A percentile compares a stretch with the other conserved stretches of the same genome.
phyloP scores from a whole-genome alignment of 2,113 vertebrate genomes.

The Rhadina sibilatrix region DNA sequence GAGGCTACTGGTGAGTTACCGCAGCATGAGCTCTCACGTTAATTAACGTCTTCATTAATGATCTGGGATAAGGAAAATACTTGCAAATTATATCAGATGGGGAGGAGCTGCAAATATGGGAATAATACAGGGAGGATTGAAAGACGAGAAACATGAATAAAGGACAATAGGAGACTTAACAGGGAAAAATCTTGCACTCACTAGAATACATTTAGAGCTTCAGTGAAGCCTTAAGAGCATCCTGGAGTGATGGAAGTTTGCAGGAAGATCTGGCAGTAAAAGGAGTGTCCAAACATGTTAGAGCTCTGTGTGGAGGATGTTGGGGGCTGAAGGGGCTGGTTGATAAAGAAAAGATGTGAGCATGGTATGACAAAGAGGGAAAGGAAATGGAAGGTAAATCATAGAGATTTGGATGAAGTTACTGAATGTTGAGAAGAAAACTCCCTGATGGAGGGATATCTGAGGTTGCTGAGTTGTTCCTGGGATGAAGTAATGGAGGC shows the following conservation, averaged over 20 bases:
- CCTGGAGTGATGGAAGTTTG: neutral
- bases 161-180: neutral
- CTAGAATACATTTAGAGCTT: neutral
- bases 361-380: neutral
- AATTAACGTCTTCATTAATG: conserved; percentile 37
- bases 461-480: neutral
- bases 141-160: neutral
- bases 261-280: neutral
- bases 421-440: neutral
- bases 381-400: neutral
- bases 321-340: neutral
- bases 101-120: neutral
- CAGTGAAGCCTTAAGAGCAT: neutral
- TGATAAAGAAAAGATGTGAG: neutral
- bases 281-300: neutral
- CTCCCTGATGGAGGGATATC: neutral
- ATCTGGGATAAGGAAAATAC: neutral
- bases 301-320: rapidly evolving
- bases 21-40: neutral
- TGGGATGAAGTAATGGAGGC: neutral
- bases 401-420: neutral
- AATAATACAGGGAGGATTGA: neutral
- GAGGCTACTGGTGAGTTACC: conserved; percentile 16
- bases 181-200: neutral
- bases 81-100: neutral